Base-by-base conservation (phyloP, 2,797 vertebrate genomes). In the Brachymystax lenok region DNA sequence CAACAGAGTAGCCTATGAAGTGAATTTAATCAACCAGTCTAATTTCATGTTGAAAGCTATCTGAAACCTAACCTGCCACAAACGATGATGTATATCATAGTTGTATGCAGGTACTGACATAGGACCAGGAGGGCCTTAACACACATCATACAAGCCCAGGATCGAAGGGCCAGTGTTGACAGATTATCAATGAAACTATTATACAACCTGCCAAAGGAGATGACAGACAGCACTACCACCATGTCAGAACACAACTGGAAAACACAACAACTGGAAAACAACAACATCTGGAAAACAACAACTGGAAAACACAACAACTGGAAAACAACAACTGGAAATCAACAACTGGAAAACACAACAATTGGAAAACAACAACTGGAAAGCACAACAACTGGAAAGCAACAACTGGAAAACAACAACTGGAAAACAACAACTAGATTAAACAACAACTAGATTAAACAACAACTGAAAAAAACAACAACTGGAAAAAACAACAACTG, bases 131-230 rank as follows among this genome's bases (percentile, higher is more conserved):
- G 19, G 56, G 33, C 3, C 56, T 76, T 79, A 81, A 82, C 80
- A 61, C 78, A 13, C 10, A 13, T 88, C 78, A 81, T 79, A 85
- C 75, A 80, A 78, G 80, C 82, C 76, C 74, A 82, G 79, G 79
- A 82, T 83, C 80, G 82, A 88, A 85, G 82, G 27, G 81, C 75
- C 46, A 0, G 28, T 61, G 80, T 81, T 76, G 91, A 88, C 91
- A 90, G 80, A 79, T 89, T 84, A 87, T 92, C 89, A 89, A 89
- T 90, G 91, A 86, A 40, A 19, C 83, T 83, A 86, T 91, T 88
- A 90, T 85, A 85, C 75, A 82, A 83, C 68, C 73, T 86, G 90
- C 88, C 88, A 84, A 79, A 33, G 24, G 74, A 76, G 64, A 67
- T 85, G 88, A 88, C 80, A 59, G 83, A 89, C 79, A 75, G 61